Evolutionary conservation across 2,113 vertebrate genomes (phyloP).

Genomic region (Ellobius talpinus): DNA sequence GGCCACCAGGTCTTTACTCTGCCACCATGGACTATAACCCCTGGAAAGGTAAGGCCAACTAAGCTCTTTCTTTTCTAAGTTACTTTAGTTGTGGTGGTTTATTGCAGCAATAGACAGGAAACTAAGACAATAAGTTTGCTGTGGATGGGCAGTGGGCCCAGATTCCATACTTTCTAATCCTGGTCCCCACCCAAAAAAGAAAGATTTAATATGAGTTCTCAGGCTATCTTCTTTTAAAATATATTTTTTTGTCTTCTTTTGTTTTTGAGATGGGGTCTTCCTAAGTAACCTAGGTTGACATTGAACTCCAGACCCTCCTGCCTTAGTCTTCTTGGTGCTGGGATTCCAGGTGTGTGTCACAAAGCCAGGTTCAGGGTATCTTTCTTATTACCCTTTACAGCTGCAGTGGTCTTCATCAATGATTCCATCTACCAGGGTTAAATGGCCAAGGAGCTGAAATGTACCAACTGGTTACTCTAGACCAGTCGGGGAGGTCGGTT

Average conservation of each 20-base stretch:
- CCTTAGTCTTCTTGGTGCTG: background rate
- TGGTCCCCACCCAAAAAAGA: background rate
- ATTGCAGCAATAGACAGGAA: background rate
- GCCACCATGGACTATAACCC: background rate
- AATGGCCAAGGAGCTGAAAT: background rate
- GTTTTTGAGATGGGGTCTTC: background rate
- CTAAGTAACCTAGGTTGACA: background rate
- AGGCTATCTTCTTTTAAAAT: background rate
- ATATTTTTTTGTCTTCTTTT: background rate
- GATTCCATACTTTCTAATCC: background rate
- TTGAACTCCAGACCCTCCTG: background rate
- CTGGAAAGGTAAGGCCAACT: background rate
- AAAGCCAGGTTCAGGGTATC: background rate
- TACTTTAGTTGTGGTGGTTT: background rate
- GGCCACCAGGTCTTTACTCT: background rate
- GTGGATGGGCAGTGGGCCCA: background rate
- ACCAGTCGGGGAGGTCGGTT: background rate
- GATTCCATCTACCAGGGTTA: background rate
- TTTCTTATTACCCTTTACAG: background rate
- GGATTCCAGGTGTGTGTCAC: background rate
- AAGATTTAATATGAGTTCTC: background rate
- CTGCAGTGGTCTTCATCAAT: background rate
- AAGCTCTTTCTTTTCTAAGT: background rate
- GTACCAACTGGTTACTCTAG: background rate
- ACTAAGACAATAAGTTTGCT: background rate